Conservation (phyloP, 1,140 invertebrate species). For the Neodiprion lecontei region DNA sequence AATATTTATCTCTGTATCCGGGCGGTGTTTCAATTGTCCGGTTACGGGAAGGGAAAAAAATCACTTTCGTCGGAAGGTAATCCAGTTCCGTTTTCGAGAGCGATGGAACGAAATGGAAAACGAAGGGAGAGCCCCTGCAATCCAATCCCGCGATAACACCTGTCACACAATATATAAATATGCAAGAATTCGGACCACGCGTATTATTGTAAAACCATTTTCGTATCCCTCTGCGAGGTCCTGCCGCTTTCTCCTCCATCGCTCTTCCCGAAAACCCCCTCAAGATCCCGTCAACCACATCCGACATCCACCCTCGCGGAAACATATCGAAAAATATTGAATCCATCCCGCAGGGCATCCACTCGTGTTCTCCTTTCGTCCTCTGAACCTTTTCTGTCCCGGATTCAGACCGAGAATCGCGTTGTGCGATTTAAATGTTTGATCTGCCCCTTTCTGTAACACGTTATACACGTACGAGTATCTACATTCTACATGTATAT, state of each 20-base stretch:
- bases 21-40: not conserved
- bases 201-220: slow-evolving; percentile 13
- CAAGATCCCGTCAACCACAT: not conserved
- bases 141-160: not conserved
- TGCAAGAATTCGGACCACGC: slow-evolving; percentile 12
- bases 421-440: slow-evolving; percentile 5
- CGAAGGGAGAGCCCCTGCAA: not conserved
- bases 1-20: too few species aligned
- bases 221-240: not conserved
- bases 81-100: not conserved
- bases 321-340: slow-evolving; percentile 17
- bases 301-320: slow-evolving; percentile 9
- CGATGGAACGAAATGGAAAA: not conserved
- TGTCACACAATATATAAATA: slow-evolving; percentile 7
- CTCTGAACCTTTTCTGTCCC: not conserved
- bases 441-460: not conserved
- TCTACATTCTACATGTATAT: not conserved
- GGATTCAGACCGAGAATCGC: not conserved
- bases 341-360: slow-evolving; percentile 9
- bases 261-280: not conserved
- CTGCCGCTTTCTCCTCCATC: not conserved
- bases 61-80: not conserved
- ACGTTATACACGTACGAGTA: not conserved
- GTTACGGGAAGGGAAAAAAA: not conserved
- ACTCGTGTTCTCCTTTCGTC: slow-evolving; percentile 5